Evolutionary conservation across 2,797 vertebrate genomes (phyloP).

Genomic region (Chaunax sp.): DNA sequence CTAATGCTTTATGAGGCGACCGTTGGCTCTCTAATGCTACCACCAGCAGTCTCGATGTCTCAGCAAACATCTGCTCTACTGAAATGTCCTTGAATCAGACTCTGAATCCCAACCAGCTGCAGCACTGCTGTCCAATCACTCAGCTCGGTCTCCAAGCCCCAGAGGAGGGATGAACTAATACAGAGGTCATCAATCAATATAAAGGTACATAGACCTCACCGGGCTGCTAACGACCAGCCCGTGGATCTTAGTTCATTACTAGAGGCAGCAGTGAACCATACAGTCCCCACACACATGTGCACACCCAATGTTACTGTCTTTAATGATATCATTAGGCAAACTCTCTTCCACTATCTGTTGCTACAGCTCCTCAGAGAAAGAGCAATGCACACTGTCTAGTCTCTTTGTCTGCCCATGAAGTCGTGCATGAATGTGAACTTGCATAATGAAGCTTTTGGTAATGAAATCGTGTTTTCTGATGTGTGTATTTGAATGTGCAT

Average conservation of each 20-base stretch:
- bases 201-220: constrained; percentile 34
- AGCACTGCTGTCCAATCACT: constrained; percentile 29
- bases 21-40: neutral
- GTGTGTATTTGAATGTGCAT: neutral
- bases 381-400: constrained; percentile 37
- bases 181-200: constrained; percentile 50
- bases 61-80: constrained; percentile 39
- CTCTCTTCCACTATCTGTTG: constrained; percentile 32
- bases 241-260: constrained; percentile 43
- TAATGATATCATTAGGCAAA: constrained; percentile 59
- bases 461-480: constrained; percentile 17
- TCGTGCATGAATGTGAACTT: constrained; percentile 20
- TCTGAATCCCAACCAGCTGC: constrained; percentile 32
- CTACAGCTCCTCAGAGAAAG: constrained; percentile 37
- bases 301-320: constrained; percentile 25
- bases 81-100: constrained; percentile 54
- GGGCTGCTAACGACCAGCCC: constrained; percentile 35
- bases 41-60: neutral
- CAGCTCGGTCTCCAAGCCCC: constrained; percentile 35
- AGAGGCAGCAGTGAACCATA: neutral
- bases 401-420: constrained; percentile 20
- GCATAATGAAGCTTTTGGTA: constrained; percentile 27
- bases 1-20: constrained; percentile 20
- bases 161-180: constrained; percentile 28
- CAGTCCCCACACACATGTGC: constrained; percentile 10